Conservation (phyloP, 1,140 invertebrate genomes). For the Rhopalosiphum padi region DNA sequence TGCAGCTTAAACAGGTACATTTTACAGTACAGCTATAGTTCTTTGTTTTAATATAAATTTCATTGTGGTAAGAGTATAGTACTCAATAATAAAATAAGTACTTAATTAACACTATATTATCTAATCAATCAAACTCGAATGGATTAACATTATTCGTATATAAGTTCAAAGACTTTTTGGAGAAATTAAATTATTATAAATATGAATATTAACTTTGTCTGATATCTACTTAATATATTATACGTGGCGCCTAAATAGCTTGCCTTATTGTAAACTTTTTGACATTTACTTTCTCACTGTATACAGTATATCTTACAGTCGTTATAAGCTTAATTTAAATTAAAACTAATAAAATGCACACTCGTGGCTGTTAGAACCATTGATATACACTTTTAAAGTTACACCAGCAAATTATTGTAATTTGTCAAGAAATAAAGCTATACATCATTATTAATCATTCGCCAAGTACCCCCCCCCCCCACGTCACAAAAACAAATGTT, state of each 20-base stretch:
- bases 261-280: not conserved
- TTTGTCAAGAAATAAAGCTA: not conserved
- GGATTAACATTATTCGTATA: not conserved
- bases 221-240: not conserved
- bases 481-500: not conserved
- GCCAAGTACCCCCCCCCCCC: not conserved
- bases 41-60: not conserved
- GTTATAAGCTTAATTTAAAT: too few relatives aligned
- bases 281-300: not conserved
- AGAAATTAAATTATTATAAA: not conserved
- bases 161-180: not conserved
- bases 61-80: not conserved
- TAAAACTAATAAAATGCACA: not conserved
- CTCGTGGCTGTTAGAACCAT: not conserved
- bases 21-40: not conserved
- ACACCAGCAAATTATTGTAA: not conserved
- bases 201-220: not conserved
- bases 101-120: not conserved
- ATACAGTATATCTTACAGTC: too few relatives aligned
- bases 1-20: not conserved
- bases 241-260: not conserved
- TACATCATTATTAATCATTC: not conserved
- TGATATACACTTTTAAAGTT: not conserved
- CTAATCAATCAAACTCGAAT: not conserved
- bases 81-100: not conserved